Evolutionary conservation across 53 echinoderm and acorn worm genomes (phyloP).

Genomic region (Stichopus horrens): DNA sequence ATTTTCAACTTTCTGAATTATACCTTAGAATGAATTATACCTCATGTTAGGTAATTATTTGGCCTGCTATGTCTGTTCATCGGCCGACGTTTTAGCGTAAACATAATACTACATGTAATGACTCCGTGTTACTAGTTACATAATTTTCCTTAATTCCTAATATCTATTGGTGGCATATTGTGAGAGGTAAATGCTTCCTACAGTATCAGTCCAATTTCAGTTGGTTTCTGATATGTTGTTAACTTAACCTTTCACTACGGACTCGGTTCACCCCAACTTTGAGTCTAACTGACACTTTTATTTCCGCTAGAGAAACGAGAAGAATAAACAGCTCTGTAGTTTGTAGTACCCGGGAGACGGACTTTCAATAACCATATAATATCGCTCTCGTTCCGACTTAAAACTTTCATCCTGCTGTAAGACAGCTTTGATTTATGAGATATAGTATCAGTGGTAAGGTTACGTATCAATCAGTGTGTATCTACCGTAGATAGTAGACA

Average conservation of each 20-base stretch:
- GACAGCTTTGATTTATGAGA: not conserved
- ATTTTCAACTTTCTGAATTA: too few species aligned
- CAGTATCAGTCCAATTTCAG: not conserved
- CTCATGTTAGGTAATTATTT: too few species aligned
- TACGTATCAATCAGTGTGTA: not conserved
- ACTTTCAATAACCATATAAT: conserved; percentile 36
- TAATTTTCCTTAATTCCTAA: too few species aligned
- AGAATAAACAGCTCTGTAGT: not conserved
- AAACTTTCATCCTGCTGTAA: not conserved
- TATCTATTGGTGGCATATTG: too few species aligned
- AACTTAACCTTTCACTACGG: not conserved
- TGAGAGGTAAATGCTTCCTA: too few species aligned
- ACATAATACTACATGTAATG: too few species aligned
- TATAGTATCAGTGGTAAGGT: not conserved
- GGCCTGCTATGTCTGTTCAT: too few species aligned
- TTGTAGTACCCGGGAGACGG: conserved; percentile 17
- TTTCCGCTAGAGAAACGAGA: not conserved
- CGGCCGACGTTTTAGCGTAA: too few species aligned
- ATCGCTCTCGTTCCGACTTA: not conserved
- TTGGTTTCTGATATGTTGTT: not conserved
- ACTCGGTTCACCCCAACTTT: not conserved
- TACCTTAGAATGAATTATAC: too few species aligned
- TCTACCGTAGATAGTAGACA: too few species aligned
- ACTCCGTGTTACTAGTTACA: too few species aligned
- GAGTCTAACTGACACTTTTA: not conserved